These are phyloP conservation scores for Slavum lentiscoides DNA, from an alignment of 2,888 invertebrate species.

Conservation along the genomic window DNA sequence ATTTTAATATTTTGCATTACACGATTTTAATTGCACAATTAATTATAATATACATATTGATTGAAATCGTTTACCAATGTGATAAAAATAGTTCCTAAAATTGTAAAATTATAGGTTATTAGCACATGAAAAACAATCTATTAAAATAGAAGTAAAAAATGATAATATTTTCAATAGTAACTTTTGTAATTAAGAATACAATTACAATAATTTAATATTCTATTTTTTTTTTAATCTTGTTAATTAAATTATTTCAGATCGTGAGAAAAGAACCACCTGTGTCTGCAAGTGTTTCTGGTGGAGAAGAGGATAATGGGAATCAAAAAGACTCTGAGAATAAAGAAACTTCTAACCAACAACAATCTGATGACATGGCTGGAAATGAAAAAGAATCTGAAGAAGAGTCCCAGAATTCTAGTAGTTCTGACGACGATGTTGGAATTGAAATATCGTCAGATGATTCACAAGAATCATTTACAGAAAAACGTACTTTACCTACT, in stretches of 20 bases:
- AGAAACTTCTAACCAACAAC: neutral
- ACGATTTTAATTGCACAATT: too few species aligned
- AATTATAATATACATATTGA: too few species aligned
- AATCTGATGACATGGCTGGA: neutral
- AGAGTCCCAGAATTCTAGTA: constrained; percentile 1
- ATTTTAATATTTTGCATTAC: too few species aligned
- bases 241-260: constrained; percentile 24
- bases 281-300: neutral
- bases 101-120: too few species aligned
- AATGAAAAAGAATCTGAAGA: constrained; percentile 29
- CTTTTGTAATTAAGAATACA: too few species aligned
- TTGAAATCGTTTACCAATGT: too few species aligned
- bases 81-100: too few species aligned
- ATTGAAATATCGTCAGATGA: constrained; percentile 25
- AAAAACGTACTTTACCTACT: neutral
- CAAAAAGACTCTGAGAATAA: neutral
- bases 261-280: constrained; percentile 14
- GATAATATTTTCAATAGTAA: too few species aligned
- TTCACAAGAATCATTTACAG: constrained; percentile 19
- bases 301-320: constrained; percentile 11
- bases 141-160: too few species aligned
- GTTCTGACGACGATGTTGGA: neutral
- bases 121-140: too few species aligned
- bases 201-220: too few species aligned
- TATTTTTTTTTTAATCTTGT: neutral